These are phyloP conservation scores for Cotesia chilonis DNA, from an alignment of 1,140 invertebrate species.

Conservation along the genomic window DNA sequence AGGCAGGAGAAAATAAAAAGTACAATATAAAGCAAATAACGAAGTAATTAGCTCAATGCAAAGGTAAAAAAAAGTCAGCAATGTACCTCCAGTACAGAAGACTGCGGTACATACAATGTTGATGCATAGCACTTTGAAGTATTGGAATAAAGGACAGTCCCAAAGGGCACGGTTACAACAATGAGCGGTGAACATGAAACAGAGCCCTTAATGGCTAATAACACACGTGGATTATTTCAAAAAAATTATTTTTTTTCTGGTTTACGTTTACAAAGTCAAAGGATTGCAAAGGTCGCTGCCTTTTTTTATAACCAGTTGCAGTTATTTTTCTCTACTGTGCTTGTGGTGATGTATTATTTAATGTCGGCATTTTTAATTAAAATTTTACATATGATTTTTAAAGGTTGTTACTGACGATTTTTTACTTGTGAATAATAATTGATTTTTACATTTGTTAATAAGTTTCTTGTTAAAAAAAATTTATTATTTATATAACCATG, in stretches of 20 bases:
- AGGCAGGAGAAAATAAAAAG: neutral
- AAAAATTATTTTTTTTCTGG: conserved; percentile 61
- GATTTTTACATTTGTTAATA: no score
- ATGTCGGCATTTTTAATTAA: no score
- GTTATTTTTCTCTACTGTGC: neutral
- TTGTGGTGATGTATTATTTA: no score
- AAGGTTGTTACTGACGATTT: no score
- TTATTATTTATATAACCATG: no score
- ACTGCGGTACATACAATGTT: conserved; percentile 33
- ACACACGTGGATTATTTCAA: conserved; percentile 65
- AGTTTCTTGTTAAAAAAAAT: no score
- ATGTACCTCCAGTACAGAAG: conserved; percentile 39
- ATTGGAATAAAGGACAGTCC: conserved; percentile 57
- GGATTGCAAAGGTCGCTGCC: conserved; percentile 43
- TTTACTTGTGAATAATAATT: no score
- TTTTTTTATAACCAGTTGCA: conserved; percentile 10
- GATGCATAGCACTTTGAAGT: conserved; percentile 62
- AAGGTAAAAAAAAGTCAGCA: conserved; percentile 1
- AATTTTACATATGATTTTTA: no score
- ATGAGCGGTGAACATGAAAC: conserved; percentile 64
- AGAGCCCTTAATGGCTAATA: conserved; percentile 63
- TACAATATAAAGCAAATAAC: neutral
- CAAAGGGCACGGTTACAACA: conserved; percentile 54
- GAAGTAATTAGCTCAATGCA: neutral
- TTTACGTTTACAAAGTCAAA: conserved; percentile 60